Evolutionary conservation across 2,888 invertebrate species (phyloP), one percentile per base, ranked within the genome.

Genomic region (Gymnosoma rotundatum): DNA sequence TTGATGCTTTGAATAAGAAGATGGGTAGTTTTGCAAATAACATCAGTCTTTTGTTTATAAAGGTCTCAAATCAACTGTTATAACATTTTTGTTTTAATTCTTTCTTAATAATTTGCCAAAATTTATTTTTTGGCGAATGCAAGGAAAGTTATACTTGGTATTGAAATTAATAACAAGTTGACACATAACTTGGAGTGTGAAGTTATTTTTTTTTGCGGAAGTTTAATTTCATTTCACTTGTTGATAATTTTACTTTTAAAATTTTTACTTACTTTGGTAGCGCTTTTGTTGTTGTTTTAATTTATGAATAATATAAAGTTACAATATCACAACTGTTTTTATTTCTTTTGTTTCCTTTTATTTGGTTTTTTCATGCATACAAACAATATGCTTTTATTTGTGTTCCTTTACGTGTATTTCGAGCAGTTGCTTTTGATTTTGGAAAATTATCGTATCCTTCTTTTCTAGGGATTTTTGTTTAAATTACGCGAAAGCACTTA

Each of bases 251-350:
- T n/a, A 10, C n/a, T 36, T 21, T 54, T 7, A n/a, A 16, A 52
- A 20, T 69, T 58, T 32, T 64, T 70, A 82, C 81, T 82, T 82
- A 82, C 81, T 82, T 82, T 75, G 66, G 50, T 16, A 78, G 79
- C 36, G 50, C 20, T 78, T 79, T 82, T 61, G 21, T 64, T 83
- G 42, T 63, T 60, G 14, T 45, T 36, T 67, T 60, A 66, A 86
- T 87, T 88, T 70, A 52, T 61, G 85, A 72, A 72, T 67, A 73
- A 75, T 54, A 69, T 21, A 54, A 74, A 48, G 18, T 81, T 64
- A 52, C 32, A 70, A 75, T 75, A 81, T 75, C 81, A 88, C 83
- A 87, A 87, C 88, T 86, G 86, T 88, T 88, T 87, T 58, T 74
- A 38, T 9, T 42, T 12, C 42, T 42, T 61, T 61, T 67, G n/a